Evolutionary conservation across 2,113 vertebrate genomes (phyloP).

Genomic region (Willisornis vidua): DNA sequence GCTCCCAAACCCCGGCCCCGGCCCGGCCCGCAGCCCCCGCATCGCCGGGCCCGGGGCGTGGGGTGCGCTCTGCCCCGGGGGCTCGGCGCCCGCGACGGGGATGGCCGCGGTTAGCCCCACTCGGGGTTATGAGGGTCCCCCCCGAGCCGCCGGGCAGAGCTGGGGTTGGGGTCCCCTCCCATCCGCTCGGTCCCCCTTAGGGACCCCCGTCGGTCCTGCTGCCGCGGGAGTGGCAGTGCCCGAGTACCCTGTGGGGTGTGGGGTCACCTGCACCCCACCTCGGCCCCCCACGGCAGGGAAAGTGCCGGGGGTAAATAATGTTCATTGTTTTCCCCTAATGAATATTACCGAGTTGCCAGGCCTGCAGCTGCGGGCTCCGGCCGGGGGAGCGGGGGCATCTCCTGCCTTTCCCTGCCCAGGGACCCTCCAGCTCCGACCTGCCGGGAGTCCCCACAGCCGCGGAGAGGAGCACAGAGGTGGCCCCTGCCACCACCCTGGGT

Average conservation of each 20-base stretch:
- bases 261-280: constrained; percentile 35
- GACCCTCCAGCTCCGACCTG: neutral
- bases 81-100: neutral
- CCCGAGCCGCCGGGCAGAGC: neutral
- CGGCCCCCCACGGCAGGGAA: neutral
- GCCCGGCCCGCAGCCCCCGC: neutral
- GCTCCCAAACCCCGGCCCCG: constrained; percentile 55
- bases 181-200: neutral
- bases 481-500: neutral
- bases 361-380: constrained; percentile 46
- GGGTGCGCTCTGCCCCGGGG: neutral
- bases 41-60: neutral
- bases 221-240: neutral
- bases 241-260: neutral
- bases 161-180: neutral
- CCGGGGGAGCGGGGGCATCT: neutral
- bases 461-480: neutral
- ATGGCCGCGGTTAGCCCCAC: too few species aligned
- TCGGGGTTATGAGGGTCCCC: neutral
- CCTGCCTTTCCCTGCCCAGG: neutral
- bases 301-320: constrained; percentile 17
- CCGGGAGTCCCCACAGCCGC: neutral
- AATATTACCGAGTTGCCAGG: constrained; percentile 42
- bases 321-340: constrained; percentile 58
- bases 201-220: neutral